Base-by-base conservation (phyloP, 2,797 vertebrate genomes). In the Sebastes hopkinsi region DNA sequence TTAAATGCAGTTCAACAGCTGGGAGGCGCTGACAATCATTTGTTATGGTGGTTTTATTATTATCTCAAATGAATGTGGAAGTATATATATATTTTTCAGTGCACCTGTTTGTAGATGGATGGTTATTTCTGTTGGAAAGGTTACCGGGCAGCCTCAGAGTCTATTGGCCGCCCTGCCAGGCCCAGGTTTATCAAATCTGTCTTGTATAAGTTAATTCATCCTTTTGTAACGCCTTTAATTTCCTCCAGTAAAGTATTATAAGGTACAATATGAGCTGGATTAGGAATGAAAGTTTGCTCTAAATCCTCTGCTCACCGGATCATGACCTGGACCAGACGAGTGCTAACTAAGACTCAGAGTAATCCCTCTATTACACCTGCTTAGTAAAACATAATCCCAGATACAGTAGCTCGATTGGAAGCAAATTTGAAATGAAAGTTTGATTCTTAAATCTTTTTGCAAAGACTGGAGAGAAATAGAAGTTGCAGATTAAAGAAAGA, bases 361-460 rank as follows among this genome's bases (percentile, higher is more conserved):
- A 82, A 88, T 84, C 81, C 65, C 68, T 80, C 36, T 55, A 78
- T 82, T 74, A 80, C 6, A 46, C 22, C 50, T 73, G 55, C 29
- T 76, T 67, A 84, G 59, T 68, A 8, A 72, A 72, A 67, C 0
- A 16, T 77, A 75, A 88, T 82, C 74, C 64, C 62, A 67, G 66
- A 76, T 60, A 23, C 6, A 68, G 13, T 8, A 1, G 4, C 4
- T 0, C 0, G 10, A 70, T 76, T 71, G 27, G 70, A 52, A 75
- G 60, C 22, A 8, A 54, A 46, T 32, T 30, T 46, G 1, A 42
- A 87, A 50, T 34, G 1, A 46, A 50, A 61, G 58, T 78, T 66
- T 6, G 3, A 27, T 38, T 76, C 46, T 20, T 20, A 50, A 50
- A 50, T 50, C 5, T 61, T 38, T 60, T 9, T 22, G 20, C 7